Conservation (phyloP, 2,888 invertebrate species). For the Sarcophaga carnaria region DNA sequence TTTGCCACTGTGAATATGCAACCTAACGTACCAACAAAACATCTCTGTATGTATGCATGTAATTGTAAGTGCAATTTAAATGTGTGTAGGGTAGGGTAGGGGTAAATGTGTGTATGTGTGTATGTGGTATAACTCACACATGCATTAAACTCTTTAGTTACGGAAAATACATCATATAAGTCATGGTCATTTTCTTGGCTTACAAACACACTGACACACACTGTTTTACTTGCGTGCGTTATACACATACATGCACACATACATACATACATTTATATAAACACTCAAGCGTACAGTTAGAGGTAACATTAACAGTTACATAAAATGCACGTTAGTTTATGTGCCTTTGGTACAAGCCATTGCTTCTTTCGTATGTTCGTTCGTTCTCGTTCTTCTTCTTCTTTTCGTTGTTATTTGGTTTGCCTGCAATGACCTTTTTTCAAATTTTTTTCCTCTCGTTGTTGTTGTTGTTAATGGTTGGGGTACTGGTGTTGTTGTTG, state of each 20-base stretch:
- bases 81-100: neutral
- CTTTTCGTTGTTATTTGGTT: conserved; percentile 13
- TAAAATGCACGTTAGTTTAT: conserved; percentile 23
- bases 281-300: neutral
- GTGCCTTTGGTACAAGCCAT: neutral
- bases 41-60: neutral
- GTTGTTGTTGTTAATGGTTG: conserved; percentile 9
- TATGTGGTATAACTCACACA: conserved; percentile 3
- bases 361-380: neutral
- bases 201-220: conserved; percentile 24
- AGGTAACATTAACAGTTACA: neutral
- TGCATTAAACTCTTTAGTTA: conserved; percentile 49
- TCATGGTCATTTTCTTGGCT: conserved; percentile 65
- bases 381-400: neutral
- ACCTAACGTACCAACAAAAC: neutral
- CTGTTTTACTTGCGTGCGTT: neutral
- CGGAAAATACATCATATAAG: conserved; percentile 61
- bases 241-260: neutral
- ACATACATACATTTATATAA: neutral
- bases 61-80: neutral
- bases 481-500: neutral
- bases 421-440: conserved; percentile 59
- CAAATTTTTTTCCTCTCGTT: neutral
- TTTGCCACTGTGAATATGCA: neutral
- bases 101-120: neutral